Base-by-base conservation (phyloP, 1,140 invertebrate species). In the Drosophila willistoni region DNA sequence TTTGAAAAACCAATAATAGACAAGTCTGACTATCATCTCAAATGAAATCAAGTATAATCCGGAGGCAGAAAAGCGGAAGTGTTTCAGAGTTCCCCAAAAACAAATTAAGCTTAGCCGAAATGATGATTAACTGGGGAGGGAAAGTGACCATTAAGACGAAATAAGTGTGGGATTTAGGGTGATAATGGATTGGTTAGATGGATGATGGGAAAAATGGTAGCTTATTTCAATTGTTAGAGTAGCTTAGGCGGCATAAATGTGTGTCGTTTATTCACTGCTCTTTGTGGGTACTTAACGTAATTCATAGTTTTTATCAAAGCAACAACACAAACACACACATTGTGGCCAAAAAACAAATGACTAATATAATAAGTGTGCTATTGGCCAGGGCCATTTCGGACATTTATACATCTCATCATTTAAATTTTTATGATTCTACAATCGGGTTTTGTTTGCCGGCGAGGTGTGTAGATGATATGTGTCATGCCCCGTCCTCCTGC, bases 371-470 rank as follows among this genome's bases (percentile, higher is more conserved):
- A 41, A 44, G 47, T 29, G 44, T 61, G 47, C 36, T 12, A 13
- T 17, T 62, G 47, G 29, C 51, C 59, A 47, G 14, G 57, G 51
- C 10, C 61, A 36, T 64, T 74, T 51, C 69, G 70, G 60, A 33
- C 65, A 69, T 64, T 60, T 54, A 68, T 69, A 25, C 51, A 76
- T 76, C 69, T 76, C 10, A 39, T 39, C 10, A 64, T 44, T 64
- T 59, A 59, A 39, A 39, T 59, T 59, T 59, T 59, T 75, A 77
- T 76, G 64, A 64, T 76, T 34, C 25, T 29, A 42, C 9, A 39
- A 69, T 76, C 76, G 63, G 73, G 60, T 70, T 76, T 61, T 60
- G 34, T 12, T 22, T 64, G 36, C n/a, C 57, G 54, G 34, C 60
- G 41, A 29, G 68, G 63, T 68, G 64, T 36, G 36, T 29, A 39